A percentile compares a stretch with the other conserved stretches of the same genome.
phyloP scores from a whole-genome alignment of 1,140 invertebrate genomes.

The Bombus confusus region DNA sequence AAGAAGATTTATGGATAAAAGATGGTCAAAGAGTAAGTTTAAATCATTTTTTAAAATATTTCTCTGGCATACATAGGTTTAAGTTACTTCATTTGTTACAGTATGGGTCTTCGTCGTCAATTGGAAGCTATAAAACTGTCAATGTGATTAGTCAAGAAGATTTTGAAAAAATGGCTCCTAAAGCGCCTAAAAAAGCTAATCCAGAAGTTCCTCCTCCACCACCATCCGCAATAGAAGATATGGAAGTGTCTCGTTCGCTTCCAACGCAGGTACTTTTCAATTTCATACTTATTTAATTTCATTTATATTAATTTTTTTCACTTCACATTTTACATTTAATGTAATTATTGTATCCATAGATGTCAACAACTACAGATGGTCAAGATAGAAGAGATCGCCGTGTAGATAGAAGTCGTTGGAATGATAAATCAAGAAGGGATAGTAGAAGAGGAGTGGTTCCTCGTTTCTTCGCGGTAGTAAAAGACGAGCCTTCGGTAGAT shows the following conservation, averaged over 20 bases:
- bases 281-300: not conserved
- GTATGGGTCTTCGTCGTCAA: conserved; percentile 79
- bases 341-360: conserved; percentile 40
- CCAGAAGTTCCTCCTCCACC: conserved; percentile 91
- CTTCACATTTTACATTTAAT: not conserved
- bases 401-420: conserved; percentile 68
- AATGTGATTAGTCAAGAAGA: conserved; percentile 94
- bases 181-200: conserved; percentile 85
- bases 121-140: conserved; percentile 91
- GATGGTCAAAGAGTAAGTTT: conserved; percentile 77
- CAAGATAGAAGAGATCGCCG: conserved; percentile 73
- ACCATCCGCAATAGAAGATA: conserved; percentile 82
- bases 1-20: conserved; percentile 92
- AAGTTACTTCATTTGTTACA: conserved; percentile 36
- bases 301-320: not conserved
- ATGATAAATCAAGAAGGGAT: conserved; percentile 64
- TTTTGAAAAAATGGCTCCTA: conserved; percentile 91
- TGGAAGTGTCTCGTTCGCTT: conserved; percentile 71
- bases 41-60: conserved; percentile 20
- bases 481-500: conserved; percentile 87
- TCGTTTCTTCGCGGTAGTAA: conserved; percentile 97
- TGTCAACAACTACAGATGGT: conserved; percentile 61
- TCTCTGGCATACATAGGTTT: not conserved
- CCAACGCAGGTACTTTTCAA: conserved; percentile 65
- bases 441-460: conserved; percentile 78